These are phyloP conservation scores for Peromyscus leucopus DNA, from an alignment of 2,113 vertebrate genomes.

Conservation along the genomic window DNA sequence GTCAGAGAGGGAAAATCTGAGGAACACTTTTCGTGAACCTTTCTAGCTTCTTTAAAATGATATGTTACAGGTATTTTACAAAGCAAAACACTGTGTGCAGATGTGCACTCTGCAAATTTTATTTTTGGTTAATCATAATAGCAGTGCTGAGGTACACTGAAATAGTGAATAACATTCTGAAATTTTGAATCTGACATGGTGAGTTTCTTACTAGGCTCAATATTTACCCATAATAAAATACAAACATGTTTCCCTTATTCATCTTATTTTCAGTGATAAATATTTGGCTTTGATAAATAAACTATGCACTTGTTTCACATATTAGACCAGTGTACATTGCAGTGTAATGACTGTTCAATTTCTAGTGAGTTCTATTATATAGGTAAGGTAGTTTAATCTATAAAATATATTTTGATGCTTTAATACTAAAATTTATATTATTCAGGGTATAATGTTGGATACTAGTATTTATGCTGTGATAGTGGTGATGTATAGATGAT, in stretches of 20 bases:
- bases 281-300: slow-evolving; percentile 45
- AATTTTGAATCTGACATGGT: not conserved
- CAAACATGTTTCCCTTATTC: not conserved
- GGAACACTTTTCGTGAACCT: not conserved
- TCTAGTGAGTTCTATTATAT: slow-evolving; percentile 25
- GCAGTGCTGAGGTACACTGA: not conserved
- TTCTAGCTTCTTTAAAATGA: not conserved
- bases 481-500: not conserved
- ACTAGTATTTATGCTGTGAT: slow-evolving; percentile 45
- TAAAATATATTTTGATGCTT: slow-evolving; percentile 44
- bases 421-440: slow-evolving; percentile 36
- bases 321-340: not conserved
- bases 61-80: not conserved
- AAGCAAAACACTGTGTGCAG: not conserved
- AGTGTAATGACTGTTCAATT: not conserved
- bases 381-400: not conserved
- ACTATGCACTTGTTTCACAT: not conserved
- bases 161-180: not conserved
- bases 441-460: not conserved
- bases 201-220: not conserved
- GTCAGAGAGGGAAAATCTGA: not conserved
- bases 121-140: not conserved
- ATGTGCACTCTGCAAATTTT: not conserved
- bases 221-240: not conserved
- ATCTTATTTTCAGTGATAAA: slow-evolving; percentile 1